A percentile compares a stretch with the other conserved stretches of the same genome.
phyloP scores from a whole-genome alignment of 2,888 invertebrate species.

The Oeneis ivallda region DNA sequence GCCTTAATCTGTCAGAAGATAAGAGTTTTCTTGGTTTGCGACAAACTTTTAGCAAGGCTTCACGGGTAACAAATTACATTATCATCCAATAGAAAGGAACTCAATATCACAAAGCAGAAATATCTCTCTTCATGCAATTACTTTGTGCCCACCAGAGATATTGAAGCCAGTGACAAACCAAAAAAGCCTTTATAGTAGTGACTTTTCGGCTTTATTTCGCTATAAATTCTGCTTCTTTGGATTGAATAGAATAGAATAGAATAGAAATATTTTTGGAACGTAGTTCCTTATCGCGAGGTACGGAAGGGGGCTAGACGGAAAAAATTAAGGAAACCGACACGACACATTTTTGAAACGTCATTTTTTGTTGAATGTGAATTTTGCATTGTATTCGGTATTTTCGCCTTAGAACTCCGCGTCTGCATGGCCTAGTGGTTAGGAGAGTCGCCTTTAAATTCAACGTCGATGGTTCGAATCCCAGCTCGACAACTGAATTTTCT shows the following conservation, averaged over 20 bases:
- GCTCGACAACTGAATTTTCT: no score
- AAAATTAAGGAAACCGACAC: no score
- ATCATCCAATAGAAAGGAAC: background rate
- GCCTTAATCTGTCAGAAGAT: background rate
- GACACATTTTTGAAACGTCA: no score
- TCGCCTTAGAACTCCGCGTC: no score
- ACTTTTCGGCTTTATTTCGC: background rate
- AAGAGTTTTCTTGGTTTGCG: background rate
- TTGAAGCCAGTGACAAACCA: background rate
- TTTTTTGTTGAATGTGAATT: no score
- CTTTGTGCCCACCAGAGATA: background rate
- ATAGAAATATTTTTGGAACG: no score
- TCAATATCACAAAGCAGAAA: slow-evolving; percentile 6
- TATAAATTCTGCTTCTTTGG: background rate
- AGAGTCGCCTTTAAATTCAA: no score
- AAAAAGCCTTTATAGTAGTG: background rate
- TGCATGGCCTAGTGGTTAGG: no score
- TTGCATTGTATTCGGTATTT: no score
- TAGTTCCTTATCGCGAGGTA: no score
- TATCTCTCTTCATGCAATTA: background rate
- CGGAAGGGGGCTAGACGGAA: no score
- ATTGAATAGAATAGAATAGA: background rate
- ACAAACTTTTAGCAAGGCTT: background rate
- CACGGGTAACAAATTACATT: background rate
- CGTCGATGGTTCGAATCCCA: no score